These are phyloP conservation scores for Brachypodius melanocephalos DNA, from an alignment of 2,113 vertebrate genomes.

Conservation along the genomic window DNA sequence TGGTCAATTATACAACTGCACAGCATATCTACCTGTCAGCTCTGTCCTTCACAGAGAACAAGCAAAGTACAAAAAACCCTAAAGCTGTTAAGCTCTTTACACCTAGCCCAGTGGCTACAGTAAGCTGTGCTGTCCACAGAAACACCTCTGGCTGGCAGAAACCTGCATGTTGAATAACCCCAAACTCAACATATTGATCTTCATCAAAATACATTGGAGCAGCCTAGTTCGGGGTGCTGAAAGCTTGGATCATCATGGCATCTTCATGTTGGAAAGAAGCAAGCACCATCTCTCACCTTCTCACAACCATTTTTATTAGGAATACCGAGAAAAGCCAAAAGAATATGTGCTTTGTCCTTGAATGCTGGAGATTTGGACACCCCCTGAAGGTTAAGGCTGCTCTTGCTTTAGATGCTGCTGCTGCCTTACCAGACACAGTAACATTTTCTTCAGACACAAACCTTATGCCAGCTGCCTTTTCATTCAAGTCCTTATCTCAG, in stretches of 20 bases:
- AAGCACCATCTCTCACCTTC: not conserved
- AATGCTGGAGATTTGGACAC: not conserved
- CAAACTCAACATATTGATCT: not conserved
- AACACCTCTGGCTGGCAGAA: not conserved
- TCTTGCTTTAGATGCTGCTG: not conserved
- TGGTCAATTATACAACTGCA: not conserved
- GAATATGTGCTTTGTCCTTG: not conserved
- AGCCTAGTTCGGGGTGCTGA: not conserved
- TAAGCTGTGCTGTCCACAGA: not conserved
- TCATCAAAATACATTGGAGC: not conserved
- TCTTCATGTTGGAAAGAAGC: not conserved
- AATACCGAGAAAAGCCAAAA: not conserved
- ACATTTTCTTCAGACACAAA: not conserved
- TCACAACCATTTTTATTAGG: not conserved
- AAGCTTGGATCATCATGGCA: not conserved
- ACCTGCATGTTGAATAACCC: not conserved
- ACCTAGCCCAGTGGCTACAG: not conserved
- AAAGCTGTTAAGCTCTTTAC: not conserved
- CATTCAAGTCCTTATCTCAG: constrained; percentile 5
- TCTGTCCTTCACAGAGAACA: not conserved
- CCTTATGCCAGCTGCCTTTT: constrained; percentile 3
- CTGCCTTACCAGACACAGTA: not conserved
- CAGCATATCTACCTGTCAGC: not conserved
- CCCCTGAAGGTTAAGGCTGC: not conserved
- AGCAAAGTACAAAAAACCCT: not conserved